phyloP scores from a whole-genome alignment of 2,113 vertebrate genomes.

The Lota lota region DNA sequence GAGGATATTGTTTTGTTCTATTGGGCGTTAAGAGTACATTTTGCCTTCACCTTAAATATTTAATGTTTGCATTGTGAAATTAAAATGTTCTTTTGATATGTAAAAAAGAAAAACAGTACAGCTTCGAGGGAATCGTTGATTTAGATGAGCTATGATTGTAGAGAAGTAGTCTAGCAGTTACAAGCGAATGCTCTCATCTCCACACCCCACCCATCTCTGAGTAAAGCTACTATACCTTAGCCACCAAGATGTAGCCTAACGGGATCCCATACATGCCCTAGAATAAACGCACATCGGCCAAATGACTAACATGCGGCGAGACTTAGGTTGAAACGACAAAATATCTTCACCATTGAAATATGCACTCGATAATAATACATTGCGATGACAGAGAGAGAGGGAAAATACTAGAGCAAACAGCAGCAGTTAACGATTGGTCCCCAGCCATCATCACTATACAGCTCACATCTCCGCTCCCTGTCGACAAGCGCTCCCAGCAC shows the following conservation, averaged over 20 bases:
- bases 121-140: constrained; percentile 29
- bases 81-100: too few relatives aligned
- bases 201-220: constrained; percentile 71
- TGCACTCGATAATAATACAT: too few relatives aligned
- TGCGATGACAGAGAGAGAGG: background rate
- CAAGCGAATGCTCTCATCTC: constrained; percentile 39
- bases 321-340: background rate
- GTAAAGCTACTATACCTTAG: constrained; percentile 53
- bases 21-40: too few relatives aligned
- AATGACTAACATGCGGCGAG: background rate
- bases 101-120: background rate
- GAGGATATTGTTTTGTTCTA: too few relatives aligned
- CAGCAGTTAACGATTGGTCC: constrained; percentile 38
- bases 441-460: constrained; percentile 65
- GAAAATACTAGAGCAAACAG: background rate
- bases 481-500: background rate
- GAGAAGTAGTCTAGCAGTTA: constrained; percentile 37
- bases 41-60: too few relatives aligned
- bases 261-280: constrained; percentile 52
- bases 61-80: too few relatives aligned
- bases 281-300: constrained; percentile 21
- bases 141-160: constrained; percentile 19
- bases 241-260: constrained; percentile 45
- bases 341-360: too few relatives aligned
- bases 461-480: constrained; percentile 46